phyloP scores from a whole-genome alignment of 2,888 invertebrate genomes.

The Caenorhabditis angaria region DNA sequence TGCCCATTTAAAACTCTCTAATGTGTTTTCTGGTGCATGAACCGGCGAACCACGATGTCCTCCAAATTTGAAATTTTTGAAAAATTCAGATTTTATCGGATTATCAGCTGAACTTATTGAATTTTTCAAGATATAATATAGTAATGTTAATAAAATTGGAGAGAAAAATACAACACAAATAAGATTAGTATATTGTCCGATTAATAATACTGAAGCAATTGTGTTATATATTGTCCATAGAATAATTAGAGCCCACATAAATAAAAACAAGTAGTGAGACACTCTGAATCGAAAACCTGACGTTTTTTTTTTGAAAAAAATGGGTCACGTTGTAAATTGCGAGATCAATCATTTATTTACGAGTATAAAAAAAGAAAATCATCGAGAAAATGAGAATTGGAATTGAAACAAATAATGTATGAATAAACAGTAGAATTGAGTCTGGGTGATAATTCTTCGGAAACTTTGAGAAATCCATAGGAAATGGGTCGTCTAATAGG shows the following conservation, averaged over 20 bases:
- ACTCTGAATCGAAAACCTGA: not conserved
- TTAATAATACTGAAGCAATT: constrained; percentile 18
- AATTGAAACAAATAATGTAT: not conserved
- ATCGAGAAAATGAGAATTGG: not conserved
- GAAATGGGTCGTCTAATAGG: not conserved
- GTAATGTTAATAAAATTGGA: constrained; percentile 26
- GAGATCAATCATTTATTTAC: not conserved
- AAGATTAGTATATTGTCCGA: constrained; percentile 29
- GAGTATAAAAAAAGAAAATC: not conserved
- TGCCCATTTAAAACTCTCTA: constrained; percentile 34
- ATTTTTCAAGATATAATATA: constrained; percentile 30
- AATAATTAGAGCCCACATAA: constrained; percentile 37
- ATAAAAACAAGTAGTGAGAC: not conserved
- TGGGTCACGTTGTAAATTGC: constrained; percentile 3
- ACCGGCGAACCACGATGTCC: constrained; percentile 55
- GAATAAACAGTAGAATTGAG: not conserved
- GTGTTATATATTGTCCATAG: constrained; percentile 23
- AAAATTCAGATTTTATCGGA: constrained; percentile 26
- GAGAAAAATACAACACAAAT: constrained; percentile 27
- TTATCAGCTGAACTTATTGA: not conserved
- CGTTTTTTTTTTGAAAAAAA: not conserved
- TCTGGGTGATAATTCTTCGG: constrained; percentile 24
- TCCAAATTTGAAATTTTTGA: constrained; percentile 43
- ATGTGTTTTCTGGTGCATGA: constrained; percentile 48
- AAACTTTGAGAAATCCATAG: constrained; percentile 27